A percentile compares a stretch with the other conserved stretches of the same genome.
phyloP scores from a whole-genome alignment of 2,888 invertebrate genomes.

The Embidobia sp. region DNA sequence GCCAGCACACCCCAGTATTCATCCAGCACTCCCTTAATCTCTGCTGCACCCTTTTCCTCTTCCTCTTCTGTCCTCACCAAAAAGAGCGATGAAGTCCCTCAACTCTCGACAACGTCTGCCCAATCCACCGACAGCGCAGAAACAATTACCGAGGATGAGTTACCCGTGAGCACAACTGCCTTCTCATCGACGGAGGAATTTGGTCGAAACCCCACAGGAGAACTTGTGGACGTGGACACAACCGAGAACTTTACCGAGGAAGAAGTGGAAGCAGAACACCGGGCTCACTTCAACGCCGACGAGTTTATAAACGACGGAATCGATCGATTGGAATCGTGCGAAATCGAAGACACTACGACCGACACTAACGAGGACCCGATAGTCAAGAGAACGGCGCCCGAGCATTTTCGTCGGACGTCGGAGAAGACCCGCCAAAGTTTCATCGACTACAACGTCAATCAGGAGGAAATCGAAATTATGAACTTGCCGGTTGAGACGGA shows the following conservation, averaged over 20 bases:
- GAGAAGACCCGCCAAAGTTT: conserved; percentile 81
- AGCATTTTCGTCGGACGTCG: conserved; percentile 67
- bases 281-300: no score
- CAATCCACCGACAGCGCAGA: conserved; percentile 18
- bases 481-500: conserved; percentile 73
- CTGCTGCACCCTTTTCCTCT: conserved; percentile 24
- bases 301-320: no score
- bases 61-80: conserved; percentile 7
- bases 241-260: no score
- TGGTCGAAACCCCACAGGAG: no score
- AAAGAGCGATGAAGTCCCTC: conserved; percentile 32
- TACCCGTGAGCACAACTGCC: conserved; percentile 7
- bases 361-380: no score
- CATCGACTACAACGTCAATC: conserved; percentile 79
- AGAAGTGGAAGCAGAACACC: no score
- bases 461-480: conserved; percentile 82
- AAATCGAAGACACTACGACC: background rate
- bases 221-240: no score
- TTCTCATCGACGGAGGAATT: conserved; percentile 21
- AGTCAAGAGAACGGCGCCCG: conserved; percentile 28
- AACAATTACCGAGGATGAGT: conserved; percentile 25
- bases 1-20: conserved; percentile 69
- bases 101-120: conserved; percentile 16
- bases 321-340: background rate
- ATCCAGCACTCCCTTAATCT: conserved; percentile 42